phyloP scores from a whole-genome alignment of 2,888 invertebrate genomes.

The Malacosoma neustria region DNA sequence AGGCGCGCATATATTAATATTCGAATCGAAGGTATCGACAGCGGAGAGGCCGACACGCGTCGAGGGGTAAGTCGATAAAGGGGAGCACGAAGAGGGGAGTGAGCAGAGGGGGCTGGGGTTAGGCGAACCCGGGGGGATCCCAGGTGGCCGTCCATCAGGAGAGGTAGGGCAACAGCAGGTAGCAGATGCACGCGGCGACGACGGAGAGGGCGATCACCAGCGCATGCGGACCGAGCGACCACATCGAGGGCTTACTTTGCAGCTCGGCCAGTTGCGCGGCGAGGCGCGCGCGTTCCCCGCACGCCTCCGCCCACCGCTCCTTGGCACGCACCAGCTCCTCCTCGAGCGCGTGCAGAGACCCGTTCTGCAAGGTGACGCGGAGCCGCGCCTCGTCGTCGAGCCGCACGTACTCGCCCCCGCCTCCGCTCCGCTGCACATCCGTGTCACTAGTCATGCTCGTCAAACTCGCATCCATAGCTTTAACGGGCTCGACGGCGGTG shows the following conservation, averaged over 20 bases:
- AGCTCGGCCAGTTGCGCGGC: constrained; percentile 70
- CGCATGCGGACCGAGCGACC: constrained; percentile 69
- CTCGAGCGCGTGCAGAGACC: constrained; percentile 78
- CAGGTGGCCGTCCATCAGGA: constrained; percentile 78
- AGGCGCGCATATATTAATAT: constrained; percentile 27
- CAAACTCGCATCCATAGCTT: constrained; percentile 8
- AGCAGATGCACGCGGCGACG: constrained; percentile 73
- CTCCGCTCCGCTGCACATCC: constrained; percentile 6
- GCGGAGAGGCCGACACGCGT: constrained; percentile 18
- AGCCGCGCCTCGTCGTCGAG: constrained; percentile 41
- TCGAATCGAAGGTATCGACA: constrained; percentile 24
- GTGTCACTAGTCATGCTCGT: constrained; percentile 6
- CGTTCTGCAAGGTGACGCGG: constrained; percentile 53
- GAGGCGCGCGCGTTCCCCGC: constrained; percentile 77
- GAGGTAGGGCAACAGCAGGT: constrained; percentile 73
- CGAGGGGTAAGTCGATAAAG: too few relatives aligned
- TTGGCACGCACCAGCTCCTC: constrained; percentile 84
- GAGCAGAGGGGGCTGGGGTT: constrained; percentile 22
- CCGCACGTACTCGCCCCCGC: constrained; percentile 30
- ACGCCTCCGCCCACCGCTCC: constrained; percentile 80
- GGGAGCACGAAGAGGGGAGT: constrained; percentile 6
- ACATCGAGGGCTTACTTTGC: constrained; percentile 72
- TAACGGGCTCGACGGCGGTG: constrained; percentile 1
- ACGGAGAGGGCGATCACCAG: constrained; percentile 68
- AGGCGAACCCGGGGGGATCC: constrained; percentile 68